Percentiles rank a stretch among this genome's conserved stretches.
Evolutionary conservation across 2,797 vertebrate genomes (phyloP).

Genomic region (Chelon labrosus): DNA sequence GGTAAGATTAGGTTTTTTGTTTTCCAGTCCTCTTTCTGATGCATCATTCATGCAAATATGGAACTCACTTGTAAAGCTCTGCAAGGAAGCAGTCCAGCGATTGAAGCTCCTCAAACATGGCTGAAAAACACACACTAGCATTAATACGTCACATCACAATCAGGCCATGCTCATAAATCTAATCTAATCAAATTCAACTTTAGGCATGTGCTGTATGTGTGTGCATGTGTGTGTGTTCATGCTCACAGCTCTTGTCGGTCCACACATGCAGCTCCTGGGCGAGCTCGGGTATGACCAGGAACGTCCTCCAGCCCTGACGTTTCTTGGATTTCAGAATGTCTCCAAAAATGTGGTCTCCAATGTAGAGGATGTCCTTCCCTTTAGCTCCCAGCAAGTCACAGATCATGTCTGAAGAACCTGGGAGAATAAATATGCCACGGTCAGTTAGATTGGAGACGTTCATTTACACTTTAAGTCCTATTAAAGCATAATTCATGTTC

Average conservation of each 20-base stretch:
- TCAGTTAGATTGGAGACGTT: background rate
- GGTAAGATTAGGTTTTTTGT: background rate
- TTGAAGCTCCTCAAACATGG: slow-evolving; percentile 97
- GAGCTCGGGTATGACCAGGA: slow-evolving; percentile 97
- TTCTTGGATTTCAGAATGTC: slow-evolving; percentile 99
- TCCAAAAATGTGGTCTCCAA: slow-evolving; percentile 98
- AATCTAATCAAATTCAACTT: too few relatives aligned
- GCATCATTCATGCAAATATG: background rate
- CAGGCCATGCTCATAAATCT: too few relatives aligned
- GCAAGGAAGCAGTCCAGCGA: slow-evolving; percentile 96
- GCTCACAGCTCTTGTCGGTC: slow-evolving; percentile 99
- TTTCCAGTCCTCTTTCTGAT: too few relatives aligned
- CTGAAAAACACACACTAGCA: slow-evolving; percentile 77
- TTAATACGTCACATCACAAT: background rate
- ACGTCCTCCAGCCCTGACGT: slow-evolving; percentile 98
- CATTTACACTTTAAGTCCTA: background rate
- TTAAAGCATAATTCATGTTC: background rate
- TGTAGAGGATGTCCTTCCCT: slow-evolving; percentile 98
- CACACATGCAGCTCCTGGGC: slow-evolving; percentile 99
- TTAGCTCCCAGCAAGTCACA: slow-evolving; percentile 97
- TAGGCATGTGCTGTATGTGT: too few relatives aligned
- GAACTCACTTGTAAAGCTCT: slow-evolving; percentile 96
- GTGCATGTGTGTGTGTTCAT: background rate
- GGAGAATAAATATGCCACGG: background rate
- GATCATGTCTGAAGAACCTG: slow-evolving; percentile 97